Conservation (phyloP, 1,140 invertebrate genomes). For the Phocides pigmalion region DNA sequence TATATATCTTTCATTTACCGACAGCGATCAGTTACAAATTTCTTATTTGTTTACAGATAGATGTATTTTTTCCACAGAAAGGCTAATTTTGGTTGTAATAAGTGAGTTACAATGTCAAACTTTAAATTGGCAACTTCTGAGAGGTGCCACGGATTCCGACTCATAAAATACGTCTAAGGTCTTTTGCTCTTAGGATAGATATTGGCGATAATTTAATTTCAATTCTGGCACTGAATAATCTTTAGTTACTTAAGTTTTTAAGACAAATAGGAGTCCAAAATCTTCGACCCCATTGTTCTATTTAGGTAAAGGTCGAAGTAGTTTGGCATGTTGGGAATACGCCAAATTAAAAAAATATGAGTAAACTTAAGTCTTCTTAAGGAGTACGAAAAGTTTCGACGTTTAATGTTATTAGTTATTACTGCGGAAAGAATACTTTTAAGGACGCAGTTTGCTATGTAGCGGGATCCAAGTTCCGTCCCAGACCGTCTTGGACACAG, state of each 20-base stretch:
- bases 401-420: conserved; percentile 7
- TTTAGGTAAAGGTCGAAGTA: conserved; percentile 15
- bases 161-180: conserved; percentile 2
- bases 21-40: too few species aligned
- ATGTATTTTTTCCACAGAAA: too few species aligned
- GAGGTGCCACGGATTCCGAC: not conserved
- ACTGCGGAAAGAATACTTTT: conserved; percentile 9
- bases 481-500: too few species aligned
- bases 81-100: not conserved
- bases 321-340: conserved; percentile 13
- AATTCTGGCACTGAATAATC: conserved; percentile 17
- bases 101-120: not conserved
- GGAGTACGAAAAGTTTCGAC: conserved; percentile 11
- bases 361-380: not conserved
- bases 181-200: not conserved
- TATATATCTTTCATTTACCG: too few species aligned
- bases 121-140: not conserved
- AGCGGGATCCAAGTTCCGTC: too few species aligned
- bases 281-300: conserved; percentile 15
- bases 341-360: conserved; percentile 10
- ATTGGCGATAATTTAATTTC: conserved; percentile 13
- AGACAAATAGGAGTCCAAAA: conserved; percentile 22
- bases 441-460: too few species aligned
- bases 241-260: conserved; percentile 1
- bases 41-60: too few species aligned